Base-by-base conservation (phyloP, 1,140 invertebrate genomes). In the Euschistus heros region DNA sequence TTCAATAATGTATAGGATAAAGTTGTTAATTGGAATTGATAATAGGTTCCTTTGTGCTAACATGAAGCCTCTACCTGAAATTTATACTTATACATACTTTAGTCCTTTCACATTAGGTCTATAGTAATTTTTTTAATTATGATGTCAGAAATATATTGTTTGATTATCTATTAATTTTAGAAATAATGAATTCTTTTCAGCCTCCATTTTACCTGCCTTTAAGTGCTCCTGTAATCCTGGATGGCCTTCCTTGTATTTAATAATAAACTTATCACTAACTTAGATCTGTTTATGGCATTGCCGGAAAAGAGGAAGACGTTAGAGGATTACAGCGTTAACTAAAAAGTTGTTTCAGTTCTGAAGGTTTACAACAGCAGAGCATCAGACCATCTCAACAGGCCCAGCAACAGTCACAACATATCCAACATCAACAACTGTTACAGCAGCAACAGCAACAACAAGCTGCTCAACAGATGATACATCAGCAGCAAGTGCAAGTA, bases 271-370 rank as follows among this genome's bases (percentile, higher is more conserved):
- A 50, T 50, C 2, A 20, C 14, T 6, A 20, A 18, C 10, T 50
- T 33, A 24, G 20, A n/a, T 18, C n/a, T 18, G 6, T 22, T 50
- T 20, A 18, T 50, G 47, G n/a, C 47, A 14, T 50, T 50, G n/a
- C 1, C 1, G 33, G 33, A 13, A 13, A 37, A 37, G 33, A 17
- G 1, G 47, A 22, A 10, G 47, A 20, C n/a, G 17, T 4, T n/a
- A 22, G 47, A 50, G 47, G 47, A 14, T 0, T 22, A n/a, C n/a
- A 6, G 22, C 22, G 47, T 50, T 50, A 50, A 50, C 22, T 50
- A 50, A 50, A 50, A 50, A 22, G n/a, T 4, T 50, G n/a, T 50
- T 50, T 50, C 47, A 50, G 47, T 17, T 50, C 47, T 20, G 47
- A 50, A 20, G 47, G 33, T 37, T 10, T 37, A 37, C 33, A 6